phyloP scores from a whole-genome alignment of 2,888 invertebrate genomes.

The Caenorhabditis imperialis region DNA sequence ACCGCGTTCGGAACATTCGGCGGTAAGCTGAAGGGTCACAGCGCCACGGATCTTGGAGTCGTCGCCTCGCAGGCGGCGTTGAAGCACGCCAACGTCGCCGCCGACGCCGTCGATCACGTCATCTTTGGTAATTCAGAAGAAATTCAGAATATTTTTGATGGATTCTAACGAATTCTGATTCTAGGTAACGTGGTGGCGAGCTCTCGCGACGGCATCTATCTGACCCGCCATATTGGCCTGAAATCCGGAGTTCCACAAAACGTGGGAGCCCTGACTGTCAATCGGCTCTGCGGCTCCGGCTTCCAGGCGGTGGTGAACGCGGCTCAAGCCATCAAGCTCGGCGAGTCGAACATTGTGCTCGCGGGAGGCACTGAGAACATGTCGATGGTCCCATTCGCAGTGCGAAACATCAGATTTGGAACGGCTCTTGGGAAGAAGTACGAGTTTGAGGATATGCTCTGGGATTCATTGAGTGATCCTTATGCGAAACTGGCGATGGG shows the following conservation, averaged over 20 bases:
- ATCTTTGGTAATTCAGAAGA: conserved; percentile 84
- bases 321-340: conserved; percentile 63
- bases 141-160: no score
- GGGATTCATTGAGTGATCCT: conserved; percentile 90
- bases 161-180: conserved; percentile 24
- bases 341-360: conserved; percentile 64
- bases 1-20: conserved; percentile 97
- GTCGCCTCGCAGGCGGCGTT: conserved; percentile 79
- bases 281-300: conserved; percentile 96
- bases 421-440: conserved; percentile 86
- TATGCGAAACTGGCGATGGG: conserved; percentile 95
- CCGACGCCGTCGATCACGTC: conserved; percentile 90
- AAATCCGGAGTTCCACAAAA: conserved; percentile 87
- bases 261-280: conserved; percentile 89
- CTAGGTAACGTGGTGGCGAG: conserved; percentile 81
- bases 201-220: conserved; percentile 88
- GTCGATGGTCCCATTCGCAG: conserved; percentile 88
- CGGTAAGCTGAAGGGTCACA: conserved; percentile 80
- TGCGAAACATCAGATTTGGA: conserved; percentile 90
- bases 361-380: conserved; percentile 88
- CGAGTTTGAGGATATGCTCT: conserved; percentile 90
- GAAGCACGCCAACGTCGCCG: conserved; percentile 85
- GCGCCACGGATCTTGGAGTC: conserved; percentile 84
- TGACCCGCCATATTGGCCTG: conserved; percentile 90
- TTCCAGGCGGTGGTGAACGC: conserved; percentile 91